phyloP scores from a whole-genome alignment of 1,140 invertebrate genomes.

The Tribolium castaneum region DNA sequence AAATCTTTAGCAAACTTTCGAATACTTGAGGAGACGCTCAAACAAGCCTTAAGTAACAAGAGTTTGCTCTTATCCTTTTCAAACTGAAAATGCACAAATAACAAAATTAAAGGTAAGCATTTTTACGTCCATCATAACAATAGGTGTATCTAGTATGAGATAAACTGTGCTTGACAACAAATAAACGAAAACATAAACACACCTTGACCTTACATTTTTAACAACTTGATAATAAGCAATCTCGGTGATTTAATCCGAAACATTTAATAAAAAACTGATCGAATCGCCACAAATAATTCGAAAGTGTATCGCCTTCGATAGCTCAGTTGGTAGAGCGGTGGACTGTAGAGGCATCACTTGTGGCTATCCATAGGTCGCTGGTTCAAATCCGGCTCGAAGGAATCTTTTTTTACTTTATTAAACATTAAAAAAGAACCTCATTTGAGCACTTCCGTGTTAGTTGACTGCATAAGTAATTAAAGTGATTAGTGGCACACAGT shows the following conservation, averaged over 20 bases:
- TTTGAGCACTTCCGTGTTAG: not conserved
- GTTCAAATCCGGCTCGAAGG: constrained; percentile 48
- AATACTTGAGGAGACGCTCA: too few relatives aligned
- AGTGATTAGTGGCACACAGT: not conserved
- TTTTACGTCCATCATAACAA: too few relatives aligned
- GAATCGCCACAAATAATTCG: not conserved
- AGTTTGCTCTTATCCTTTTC: too few relatives aligned
- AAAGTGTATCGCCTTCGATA: constrained; percentile 55
- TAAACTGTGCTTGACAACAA: too few relatives aligned
- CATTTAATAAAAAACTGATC: not conserved
- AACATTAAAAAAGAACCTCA: not conserved
- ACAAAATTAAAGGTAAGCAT: too few relatives aligned
- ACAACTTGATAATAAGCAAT: too few relatives aligned
- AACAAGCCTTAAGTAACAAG: too few relatives aligned
- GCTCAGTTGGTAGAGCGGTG: constrained; percentile 63
- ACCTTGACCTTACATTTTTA: too few relatives aligned
- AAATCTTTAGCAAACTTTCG: too few relatives aligned
- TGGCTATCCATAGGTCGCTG: constrained; percentile 51
- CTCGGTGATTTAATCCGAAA: not conserved
- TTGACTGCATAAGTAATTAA: constrained; percentile 3
- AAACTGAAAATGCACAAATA: too few relatives aligned
- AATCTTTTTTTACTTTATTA: constrained; percentile 6
- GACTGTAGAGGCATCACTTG: constrained; percentile 57
- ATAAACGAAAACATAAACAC: too few relatives aligned
- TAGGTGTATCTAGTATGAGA: too few relatives aligned